Conservation (phyloP, 2,113 vertebrate species). For the Lophura nycthemera region DNA sequence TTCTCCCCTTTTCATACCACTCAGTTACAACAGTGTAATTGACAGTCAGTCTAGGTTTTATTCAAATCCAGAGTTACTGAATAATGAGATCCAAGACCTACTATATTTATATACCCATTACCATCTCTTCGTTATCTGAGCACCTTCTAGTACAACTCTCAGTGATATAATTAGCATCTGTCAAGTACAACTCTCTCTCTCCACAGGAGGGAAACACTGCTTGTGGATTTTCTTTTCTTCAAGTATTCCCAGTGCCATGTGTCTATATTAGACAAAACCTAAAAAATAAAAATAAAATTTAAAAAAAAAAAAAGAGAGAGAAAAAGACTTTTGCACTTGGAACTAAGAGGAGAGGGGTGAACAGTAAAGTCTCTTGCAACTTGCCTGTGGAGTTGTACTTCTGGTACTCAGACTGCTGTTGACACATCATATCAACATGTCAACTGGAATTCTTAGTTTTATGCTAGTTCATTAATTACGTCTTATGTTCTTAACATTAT, state of each 20-base stretch:
- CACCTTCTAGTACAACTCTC: background rate
- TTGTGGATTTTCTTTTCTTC: background rate
- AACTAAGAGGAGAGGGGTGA: background rate
- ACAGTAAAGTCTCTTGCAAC: background rate
- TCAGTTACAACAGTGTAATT: background rate
- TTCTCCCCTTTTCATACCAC: background rate
- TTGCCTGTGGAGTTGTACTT: background rate
- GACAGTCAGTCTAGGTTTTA: conserved; percentile 23
- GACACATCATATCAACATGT: accelerated
- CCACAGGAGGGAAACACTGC: background rate
- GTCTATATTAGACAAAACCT: background rate
- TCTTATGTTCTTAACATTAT: background rate
- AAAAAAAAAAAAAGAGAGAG: accelerated
- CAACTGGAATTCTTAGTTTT: background rate
- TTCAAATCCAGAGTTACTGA: background rate
- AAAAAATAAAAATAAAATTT: background rate
- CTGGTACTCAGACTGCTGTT: accelerated
- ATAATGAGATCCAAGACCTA: background rate
- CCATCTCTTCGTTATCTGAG: background rate
- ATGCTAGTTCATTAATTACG: background rate
- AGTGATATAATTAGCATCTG: background rate
- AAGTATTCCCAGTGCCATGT: background rate
- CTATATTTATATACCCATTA: background rate
- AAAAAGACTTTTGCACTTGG: background rate
- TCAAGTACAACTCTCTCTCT: background rate